Percentiles rank a stretch among this genome's conserved stretches.
Conservation (phyloP, 2,888 invertebrate species). For the Microctonus aethiopoides region DNA sequence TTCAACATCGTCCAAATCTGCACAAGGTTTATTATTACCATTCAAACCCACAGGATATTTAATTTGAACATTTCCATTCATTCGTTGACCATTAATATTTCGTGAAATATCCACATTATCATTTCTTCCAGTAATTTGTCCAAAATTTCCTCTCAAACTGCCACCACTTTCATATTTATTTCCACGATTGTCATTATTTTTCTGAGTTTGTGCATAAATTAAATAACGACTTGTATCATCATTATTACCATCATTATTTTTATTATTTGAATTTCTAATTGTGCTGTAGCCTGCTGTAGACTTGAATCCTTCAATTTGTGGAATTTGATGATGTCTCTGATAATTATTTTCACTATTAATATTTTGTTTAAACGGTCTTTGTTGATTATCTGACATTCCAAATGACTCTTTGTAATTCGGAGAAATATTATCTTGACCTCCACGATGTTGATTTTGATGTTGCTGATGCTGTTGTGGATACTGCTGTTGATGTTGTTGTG, state of each 20-base stretch:
- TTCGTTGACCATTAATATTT: neutral
- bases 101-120: slow-evolving; percentile 6
- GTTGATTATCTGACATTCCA: neutral
- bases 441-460: slow-evolving; percentile 12
- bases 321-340: neutral
- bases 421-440: slow-evolving; percentile 3
- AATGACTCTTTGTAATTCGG: neutral
- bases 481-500: neutral
- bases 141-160: neutral
- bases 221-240: neutral
- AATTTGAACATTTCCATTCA: neutral
- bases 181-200: neutral
- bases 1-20: neutral
- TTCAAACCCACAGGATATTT: slow-evolving; percentile 12
- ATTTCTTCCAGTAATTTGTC: neutral
- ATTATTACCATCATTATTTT: neutral
- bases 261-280: neutral
- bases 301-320: neutral
- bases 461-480: too few species aligned
- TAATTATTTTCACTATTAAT: neutral
- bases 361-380: neutral
- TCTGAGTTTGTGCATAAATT: slow-evolving; percentile 18
- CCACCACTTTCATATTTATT: neutral
- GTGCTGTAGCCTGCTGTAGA: neutral
- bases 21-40: neutral